phyloP scores from a whole-genome alignment of 2,888 invertebrate species.

The Sturmia bella region DNA sequence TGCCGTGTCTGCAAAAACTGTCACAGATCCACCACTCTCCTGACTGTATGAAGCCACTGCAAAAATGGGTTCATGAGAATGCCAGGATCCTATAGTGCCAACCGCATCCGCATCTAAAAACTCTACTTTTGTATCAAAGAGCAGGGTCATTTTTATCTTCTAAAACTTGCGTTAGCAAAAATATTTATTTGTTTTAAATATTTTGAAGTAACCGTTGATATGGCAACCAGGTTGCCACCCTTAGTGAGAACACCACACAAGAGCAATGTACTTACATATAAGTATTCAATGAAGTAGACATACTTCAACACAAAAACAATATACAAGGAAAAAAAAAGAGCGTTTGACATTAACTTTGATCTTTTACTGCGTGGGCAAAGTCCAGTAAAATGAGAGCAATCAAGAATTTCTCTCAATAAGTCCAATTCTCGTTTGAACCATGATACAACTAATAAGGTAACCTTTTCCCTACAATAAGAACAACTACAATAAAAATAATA shows the following conservation, averaged over 20 bases:
- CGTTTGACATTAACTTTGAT: no score
- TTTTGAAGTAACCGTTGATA: slow-evolving; percentile 60
- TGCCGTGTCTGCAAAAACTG: slow-evolving; percentile 93
- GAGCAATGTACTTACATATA: no score
- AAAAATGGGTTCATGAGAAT: slow-evolving; percentile 89
- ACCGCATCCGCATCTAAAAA: slow-evolving; percentile 89
- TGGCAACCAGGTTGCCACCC: slow-evolving; percentile 52
- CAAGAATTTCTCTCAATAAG: no score
- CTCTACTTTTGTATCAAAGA: slow-evolving; percentile 92
- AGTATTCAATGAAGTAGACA: no score
- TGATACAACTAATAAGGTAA: no score
- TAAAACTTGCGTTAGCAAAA: slow-evolving; percentile 1
- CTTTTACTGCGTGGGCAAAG: no score
- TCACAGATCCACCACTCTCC: slow-evolving; percentile 93
- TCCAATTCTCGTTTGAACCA: no score
- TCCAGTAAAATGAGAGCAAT: no score
- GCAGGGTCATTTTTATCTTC: slow-evolving; percentile 86
- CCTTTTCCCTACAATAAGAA: no score
- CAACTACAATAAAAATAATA: no score
- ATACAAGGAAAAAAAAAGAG: no score
- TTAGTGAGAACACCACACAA: background rate
- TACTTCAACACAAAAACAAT: no score
- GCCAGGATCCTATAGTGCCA: slow-evolving; percentile 92
- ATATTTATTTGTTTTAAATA: slow-evolving; percentile 7
- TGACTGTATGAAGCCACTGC: slow-evolving; percentile 94